Evolutionary conservation across 2,113 vertebrate genomes (phyloP).

Genomic region (Poeciliopsis occidentalis): DNA sequence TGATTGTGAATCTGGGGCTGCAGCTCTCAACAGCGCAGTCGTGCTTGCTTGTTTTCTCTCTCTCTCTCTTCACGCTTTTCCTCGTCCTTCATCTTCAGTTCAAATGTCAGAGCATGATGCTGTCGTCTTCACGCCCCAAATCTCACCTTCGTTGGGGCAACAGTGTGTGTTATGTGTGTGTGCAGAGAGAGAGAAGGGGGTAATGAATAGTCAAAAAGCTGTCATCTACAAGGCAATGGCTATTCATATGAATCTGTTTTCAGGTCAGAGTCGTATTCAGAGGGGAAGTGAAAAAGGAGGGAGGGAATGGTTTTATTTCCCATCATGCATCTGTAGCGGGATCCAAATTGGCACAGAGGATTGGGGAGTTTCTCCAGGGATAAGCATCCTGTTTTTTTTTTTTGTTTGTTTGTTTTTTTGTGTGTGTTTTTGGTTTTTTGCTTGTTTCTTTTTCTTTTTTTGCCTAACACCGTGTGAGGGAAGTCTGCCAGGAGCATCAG

Average conservation of each 20-base stretch:
- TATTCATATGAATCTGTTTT: conserved; percentile 75
- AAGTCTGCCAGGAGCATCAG: conserved; percentile 55
- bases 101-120: conserved; percentile 49
- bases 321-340: conserved; percentile 78
- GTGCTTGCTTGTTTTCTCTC: conserved; percentile 69
- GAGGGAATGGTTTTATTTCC: conserved; percentile 71
- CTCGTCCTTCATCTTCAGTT: conserved; percentile 44
- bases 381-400: conserved; percentile 53
- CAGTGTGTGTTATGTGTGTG: not conserved
- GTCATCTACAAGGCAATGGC: conserved; percentile 49
- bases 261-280: conserved; percentile 75
- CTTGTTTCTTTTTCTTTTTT: conserved; percentile 11
- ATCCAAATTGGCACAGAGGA: conserved; percentile 77
- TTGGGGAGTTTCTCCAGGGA: conserved; percentile 72
- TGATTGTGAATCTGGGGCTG: conserved; percentile 82
- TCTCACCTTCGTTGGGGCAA: conserved; percentile 60
- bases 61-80: conserved; percentile 33
- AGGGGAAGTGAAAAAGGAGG: conserved; percentile 43
- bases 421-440: conserved; percentile 9
- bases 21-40: conserved; percentile 73
- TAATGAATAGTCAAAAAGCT: conserved; percentile 45
- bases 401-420: no score
- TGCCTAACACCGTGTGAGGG: conserved; percentile 58
- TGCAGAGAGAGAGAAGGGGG: not conserved
- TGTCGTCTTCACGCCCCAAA: conserved; percentile 39